Evolutionary conservation across 30 jellyfish, hydroid and myxozoan genomes (phyloP), one percentile per base, ranked within the genome.

Genomic region (Rhopilema esculentum): DNA sequence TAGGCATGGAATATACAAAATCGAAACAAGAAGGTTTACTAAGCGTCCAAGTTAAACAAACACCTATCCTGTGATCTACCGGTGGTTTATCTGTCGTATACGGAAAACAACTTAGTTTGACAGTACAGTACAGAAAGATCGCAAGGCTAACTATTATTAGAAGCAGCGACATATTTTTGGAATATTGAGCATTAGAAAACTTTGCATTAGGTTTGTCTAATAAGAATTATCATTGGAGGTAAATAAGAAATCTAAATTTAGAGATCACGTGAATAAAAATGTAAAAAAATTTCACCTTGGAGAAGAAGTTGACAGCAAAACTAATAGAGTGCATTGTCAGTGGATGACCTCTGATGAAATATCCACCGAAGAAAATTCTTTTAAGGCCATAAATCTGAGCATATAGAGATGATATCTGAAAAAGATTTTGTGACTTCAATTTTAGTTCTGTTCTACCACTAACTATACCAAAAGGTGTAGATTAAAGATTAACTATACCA

Each of bases 261-360:
- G 9, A 2, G 12, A 40, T 2, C 12, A 12, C 12, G 57, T 6
- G 12, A 40, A 40, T 2, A 12, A 40, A 40, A 48, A 29, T 22
- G 19, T 0, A 27, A 49, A 4, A 64, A 21, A 26, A 6, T 23
- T 24, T 1, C 79, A 96, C 99, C 96, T 96, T 96, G 8, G 99
- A 96, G 77, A 96, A 96, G 82, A 74, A 91, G 73, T 96, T 96
- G 65, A 90, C 84, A 70, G 99, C 98, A 75, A 67, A 92, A 33
- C 99, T 87, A 24, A 96, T 96, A 4, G 99, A 93, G 33, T 83
- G 97, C 98, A 96, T 96, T 0, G 98, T 92, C 23, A 96, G 95
- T 1, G 97, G 98, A 69, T 96, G 98, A 24, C 98, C 98, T 50
- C 98, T 97, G 80, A 96, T 91, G 92, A 92, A 96, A 81, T 88